Evolutionary conservation across 2,113 vertebrate genomes (phyloP).

Genomic region (Colistium nudipinnis): DNA sequence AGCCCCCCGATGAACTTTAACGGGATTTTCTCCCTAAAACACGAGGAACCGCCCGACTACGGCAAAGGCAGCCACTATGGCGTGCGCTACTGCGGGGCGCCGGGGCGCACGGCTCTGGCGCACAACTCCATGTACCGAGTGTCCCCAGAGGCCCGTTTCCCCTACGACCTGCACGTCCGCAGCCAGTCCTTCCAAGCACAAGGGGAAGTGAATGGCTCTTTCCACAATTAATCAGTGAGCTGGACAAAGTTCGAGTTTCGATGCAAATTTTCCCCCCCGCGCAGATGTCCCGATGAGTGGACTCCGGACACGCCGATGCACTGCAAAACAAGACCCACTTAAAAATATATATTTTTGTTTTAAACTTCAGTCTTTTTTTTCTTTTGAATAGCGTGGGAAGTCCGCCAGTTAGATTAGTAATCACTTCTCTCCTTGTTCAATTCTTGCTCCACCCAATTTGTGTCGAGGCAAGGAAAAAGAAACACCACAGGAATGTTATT

Average conservation of each 20-base stretch:
- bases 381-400: conserved; percentile 4
- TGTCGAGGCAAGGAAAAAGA: background rate
- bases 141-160: conserved; percentile 95
- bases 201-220: conserved; percentile 96
- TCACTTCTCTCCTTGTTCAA: background rate
- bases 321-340: conserved; percentile 25
- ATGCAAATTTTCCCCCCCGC: conserved; percentile 50
- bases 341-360: conserved; percentile 18
- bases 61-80: conserved; percentile 95
- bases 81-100: conserved; percentile 96
- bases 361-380: background rate
- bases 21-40: conserved; percentile 99
- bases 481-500: background rate
- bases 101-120: conserved; percentile 92
- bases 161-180: conserved; percentile 98
- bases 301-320: conserved; percentile 39
- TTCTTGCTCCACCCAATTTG: background rate
- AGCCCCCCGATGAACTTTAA: conserved; percentile 98
- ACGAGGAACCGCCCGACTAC: conserved; percentile 96
- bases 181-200: conserved; percentile 94
- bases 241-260: conserved; percentile 61
- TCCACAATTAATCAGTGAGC: conserved; percentile 91
- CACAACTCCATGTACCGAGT: conserved; percentile 95
- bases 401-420: conserved; percentile 7
- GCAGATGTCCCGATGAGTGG: conserved; percentile 45